Evolutionary conservation across 2,888 invertebrate genomes (phyloP).

Genomic region (Melangyna quadrimaculata): DNA sequence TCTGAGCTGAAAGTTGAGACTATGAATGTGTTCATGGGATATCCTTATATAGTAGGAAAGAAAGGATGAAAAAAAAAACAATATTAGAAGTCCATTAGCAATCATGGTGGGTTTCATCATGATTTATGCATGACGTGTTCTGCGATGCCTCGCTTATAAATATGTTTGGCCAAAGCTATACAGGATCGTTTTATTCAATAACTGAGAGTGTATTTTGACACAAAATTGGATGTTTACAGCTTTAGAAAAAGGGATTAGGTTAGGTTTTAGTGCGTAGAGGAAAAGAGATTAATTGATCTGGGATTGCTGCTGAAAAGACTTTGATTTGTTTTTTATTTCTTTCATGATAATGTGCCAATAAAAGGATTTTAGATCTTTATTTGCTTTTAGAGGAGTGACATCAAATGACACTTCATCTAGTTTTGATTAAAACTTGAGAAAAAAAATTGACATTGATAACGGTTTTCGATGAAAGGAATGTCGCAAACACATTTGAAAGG

Average conservation of each 20-base stretch:
- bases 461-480: not conserved
- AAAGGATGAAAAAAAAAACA: not conserved
- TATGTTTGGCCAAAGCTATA: conserved; percentile 2
- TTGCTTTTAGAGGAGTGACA: not conserved
- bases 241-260: not conserved
- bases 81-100: conserved; percentile 32
- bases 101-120: conserved; percentile 16
- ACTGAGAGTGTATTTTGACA: not conserved
- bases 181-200: not conserved
- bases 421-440: not conserved
- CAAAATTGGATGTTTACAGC: conserved; percentile 1
- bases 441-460: not conserved
- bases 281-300: not conserved
- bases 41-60: not conserved
- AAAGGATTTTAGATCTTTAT: not conserved
- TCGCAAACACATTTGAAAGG: not conserved
- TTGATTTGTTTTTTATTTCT: not conserved
- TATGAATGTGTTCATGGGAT: not conserved
- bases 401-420: not conserved
- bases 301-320: not conserved
- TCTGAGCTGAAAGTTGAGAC: not conserved
- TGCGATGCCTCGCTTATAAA: conserved; percentile 4
- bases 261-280: not conserved
- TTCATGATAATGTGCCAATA: not conserved
- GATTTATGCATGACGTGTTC: conserved; percentile 30